phyloP scores from a whole-genome alignment of 2,888 invertebrate genomes.

The Lithosia quadra region DNA sequence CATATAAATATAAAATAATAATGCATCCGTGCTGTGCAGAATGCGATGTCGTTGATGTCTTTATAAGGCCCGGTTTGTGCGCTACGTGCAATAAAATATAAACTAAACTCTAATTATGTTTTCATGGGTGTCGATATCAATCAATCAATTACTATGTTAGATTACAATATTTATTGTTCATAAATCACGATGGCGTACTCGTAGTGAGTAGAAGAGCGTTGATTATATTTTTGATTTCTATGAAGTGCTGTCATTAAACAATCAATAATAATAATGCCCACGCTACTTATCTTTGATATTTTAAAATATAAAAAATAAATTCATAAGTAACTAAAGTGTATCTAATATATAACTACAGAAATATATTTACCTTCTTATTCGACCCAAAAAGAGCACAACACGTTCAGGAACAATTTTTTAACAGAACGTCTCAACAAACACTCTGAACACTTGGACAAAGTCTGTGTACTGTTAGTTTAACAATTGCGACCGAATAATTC shows the following conservation, averaged over 20 bases:
- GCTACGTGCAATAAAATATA: conserved; percentile 29
- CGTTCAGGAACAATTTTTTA: conserved; percentile 54
- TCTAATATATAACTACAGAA: conserved; percentile 62
- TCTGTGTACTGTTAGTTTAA: conserved; percentile 52
- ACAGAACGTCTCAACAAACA: conserved; percentile 66
- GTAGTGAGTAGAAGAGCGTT: background rate
- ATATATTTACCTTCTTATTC: conserved; percentile 70
- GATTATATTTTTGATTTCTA: background rate
- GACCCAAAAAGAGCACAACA: conserved; percentile 63
- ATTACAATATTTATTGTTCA: conserved; percentile 22
- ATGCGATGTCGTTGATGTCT: conserved; percentile 61
- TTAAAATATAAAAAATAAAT: background rate
- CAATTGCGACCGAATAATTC: conserved; percentile 51
- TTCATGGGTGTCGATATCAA: conserved; percentile 11
- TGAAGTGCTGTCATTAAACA: background rate
- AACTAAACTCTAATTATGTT: conserved; percentile 20
- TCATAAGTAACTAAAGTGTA: conserved; percentile 52
- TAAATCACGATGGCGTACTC: conserved; percentile 2
- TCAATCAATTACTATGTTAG: background rate
- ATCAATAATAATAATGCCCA: background rate
- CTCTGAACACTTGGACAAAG: conserved; percentile 63
- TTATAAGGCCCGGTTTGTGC: conserved; percentile 48
- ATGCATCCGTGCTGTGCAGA: conserved; percentile 11
- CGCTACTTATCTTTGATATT: background rate
- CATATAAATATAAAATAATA: background rate